Evolutionary conservation across 2,888 invertebrate genomes (phyloP).

Genomic region (Suillia variegata): DNA sequence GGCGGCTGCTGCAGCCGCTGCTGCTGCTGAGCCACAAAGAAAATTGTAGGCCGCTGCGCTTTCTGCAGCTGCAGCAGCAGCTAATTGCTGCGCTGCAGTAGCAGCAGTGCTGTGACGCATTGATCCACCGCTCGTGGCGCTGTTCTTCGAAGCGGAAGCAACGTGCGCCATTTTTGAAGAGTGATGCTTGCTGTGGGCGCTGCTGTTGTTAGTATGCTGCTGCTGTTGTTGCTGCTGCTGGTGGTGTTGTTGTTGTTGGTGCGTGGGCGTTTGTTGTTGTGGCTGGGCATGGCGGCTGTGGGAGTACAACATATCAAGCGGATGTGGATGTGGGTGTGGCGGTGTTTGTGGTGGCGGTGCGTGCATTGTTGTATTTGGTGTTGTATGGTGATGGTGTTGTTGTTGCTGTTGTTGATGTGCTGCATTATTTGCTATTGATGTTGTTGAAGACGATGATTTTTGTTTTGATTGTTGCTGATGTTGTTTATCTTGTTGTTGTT

Average conservation of each 20-base stretch:
- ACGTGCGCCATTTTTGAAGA: conserved; percentile 5
- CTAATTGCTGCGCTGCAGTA: conserved; percentile 47
- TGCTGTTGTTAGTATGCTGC: conserved; percentile 20
- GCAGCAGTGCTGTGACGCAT: conserved; percentile 13
- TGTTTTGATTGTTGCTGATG: conserved; percentile 27
- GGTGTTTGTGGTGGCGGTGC: conserved; percentile 32
- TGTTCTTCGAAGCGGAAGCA: not conserved
- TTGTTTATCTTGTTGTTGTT: conserved; percentile 31
- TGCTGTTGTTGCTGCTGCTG: conserved; percentile 29
- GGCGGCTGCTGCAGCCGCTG: conserved; percentile 51
- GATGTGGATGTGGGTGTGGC: conserved; percentile 40
- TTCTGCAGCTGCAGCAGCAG: conserved; percentile 55
- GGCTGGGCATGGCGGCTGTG: conserved; percentile 43
- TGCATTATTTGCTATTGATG: conserved; percentile 21
- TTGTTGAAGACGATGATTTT: conserved; percentile 9
- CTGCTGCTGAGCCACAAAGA: conserved; percentile 36
- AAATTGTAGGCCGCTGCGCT: conserved; percentile 48
- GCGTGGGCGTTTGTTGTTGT: conserved; percentile 31
- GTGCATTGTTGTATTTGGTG: conserved; percentile 34
- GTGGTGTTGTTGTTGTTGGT: conserved; percentile 34
- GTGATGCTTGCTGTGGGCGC: conserved; percentile 18
- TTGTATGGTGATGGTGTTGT: conserved; percentile 28
- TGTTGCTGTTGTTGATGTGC: conserved; percentile 22
- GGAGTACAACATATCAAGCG: conserved; percentile 61
- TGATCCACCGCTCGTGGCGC: not conserved